phyloP scores from a whole-genome alignment of 2,113 vertebrate genomes.

The Brachyhypopomus gauderio region DNA sequence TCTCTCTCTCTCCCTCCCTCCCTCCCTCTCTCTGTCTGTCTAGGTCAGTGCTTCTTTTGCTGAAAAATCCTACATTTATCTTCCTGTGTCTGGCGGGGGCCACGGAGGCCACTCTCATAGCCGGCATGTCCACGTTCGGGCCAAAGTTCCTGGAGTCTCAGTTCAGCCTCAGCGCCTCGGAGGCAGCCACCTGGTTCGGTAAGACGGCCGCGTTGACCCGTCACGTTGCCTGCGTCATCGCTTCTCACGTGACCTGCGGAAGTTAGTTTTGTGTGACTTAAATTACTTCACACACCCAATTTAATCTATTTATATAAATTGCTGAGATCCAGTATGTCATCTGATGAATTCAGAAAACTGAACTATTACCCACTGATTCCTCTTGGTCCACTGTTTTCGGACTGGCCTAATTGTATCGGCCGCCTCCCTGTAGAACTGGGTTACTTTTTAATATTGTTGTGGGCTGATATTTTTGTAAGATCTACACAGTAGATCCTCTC shows the following conservation, averaged over 20 bases:
- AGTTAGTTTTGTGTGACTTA: not conserved
- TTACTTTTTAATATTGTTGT: too few relatives aligned
- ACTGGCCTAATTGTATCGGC: too few relatives aligned
- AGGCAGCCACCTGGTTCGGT: constrained; percentile 94
- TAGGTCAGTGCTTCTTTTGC: constrained; percentile 84
- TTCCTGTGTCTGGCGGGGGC: constrained; percentile 92
- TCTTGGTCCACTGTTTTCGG: too few relatives aligned
- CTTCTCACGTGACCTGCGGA: not conserved
- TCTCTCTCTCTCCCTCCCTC: too few relatives aligned
- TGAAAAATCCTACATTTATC: constrained; percentile 91
- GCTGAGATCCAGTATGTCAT: not conserved
- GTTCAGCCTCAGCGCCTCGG: constrained; percentile 91
- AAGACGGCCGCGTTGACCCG: constrained; percentile 57
- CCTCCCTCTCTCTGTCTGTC: not conserved
- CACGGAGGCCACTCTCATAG: constrained; percentile 88
- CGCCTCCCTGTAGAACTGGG: too few relatives aligned
- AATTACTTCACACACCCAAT: not conserved
- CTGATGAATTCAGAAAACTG: too few relatives aligned
- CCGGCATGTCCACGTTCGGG: constrained; percentile 93
- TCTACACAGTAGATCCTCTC: too few relatives aligned
- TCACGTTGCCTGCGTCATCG: not conserved
- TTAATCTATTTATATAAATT: not conserved
- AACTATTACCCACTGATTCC: too few relatives aligned
- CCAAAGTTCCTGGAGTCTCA: constrained; percentile 96
- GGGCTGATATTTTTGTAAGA: too few relatives aligned